Base-by-base conservation (phyloP, 2,113 vertebrate species). In the Phasianus colchicus region DNA sequence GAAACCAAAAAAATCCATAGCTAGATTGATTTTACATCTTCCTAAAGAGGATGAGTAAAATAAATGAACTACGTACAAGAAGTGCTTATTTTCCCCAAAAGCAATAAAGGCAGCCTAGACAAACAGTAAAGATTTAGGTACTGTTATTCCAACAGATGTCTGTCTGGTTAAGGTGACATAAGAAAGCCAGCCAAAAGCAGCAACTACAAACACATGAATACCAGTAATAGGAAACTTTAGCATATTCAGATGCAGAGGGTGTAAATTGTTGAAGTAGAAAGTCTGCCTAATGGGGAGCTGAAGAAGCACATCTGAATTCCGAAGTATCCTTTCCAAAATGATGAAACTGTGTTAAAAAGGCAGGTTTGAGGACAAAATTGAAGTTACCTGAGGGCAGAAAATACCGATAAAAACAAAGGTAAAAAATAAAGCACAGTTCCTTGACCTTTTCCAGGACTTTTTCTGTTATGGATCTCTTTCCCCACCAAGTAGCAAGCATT, bases 21-120 rank as follows among this genome's bases (percentile, higher is more conserved):
- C 2, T 5, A 70, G 55, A 93, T 76, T 90, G 90, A 95, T 94
- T 94, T 92, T 83, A 73, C 70, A 48, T 95, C 50, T 66, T 83
- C 45, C 42, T 89, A 66, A 64, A 36, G 38, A 79, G 40, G 21
- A 78, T 75, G 74, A 89, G 32, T 81, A 36, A 92, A 89, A 92
- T 64, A 84, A 90, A 78, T 78, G 13, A 81, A 64, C 47, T 77
- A 19, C 61, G 52, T 42, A 67, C 65, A 71, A 86, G 34, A 55
- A 92, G 21, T 14, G 18, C 25, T 86, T 86, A 3, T 92, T 82
- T 93, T 78, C 81, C 66, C 74, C 54, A 69, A 84, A 38, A 4
- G 12, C 60, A 81, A 63, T 48, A 81, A 86, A 90, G 76, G 16
- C 42, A 65, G 13, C 13, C 40, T 65, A 69, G 78, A 87, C 52